A percentile compares a stretch with the other conserved stretches of the same genome.
Evolutionary conservation across 2,113 vertebrate species (phyloP).

Genomic region (Prunella himalayana): DNA sequence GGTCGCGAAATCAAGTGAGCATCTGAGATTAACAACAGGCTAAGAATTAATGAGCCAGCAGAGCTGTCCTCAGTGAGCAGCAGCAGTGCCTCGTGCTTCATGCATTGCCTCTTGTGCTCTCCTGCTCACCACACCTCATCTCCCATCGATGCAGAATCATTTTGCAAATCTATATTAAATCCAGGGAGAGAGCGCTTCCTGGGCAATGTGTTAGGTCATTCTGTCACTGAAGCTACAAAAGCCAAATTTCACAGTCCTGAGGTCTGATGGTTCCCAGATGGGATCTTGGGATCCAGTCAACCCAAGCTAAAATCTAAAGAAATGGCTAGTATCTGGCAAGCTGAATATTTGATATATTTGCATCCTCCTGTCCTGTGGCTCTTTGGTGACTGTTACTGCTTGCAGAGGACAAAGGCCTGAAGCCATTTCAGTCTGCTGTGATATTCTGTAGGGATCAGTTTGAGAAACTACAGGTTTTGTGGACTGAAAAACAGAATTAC

Average conservation of each 20-base stretch:
- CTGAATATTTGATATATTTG: neutral
- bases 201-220: neutral
- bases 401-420: neutral
- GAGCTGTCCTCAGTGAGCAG: neutral
- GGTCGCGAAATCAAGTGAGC: neutral
- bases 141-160: neutral
- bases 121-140: neutral
- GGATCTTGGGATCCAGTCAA: neutral
- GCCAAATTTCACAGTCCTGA: neutral
- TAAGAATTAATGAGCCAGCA: conserved; percentile 13
- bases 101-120: neutral
- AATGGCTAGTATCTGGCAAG: neutral
- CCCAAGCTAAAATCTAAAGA: neutral
- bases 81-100: fast-evolving
- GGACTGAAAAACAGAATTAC: neutral
- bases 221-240: neutral
- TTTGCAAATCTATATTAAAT: neutral
- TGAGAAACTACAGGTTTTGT: neutral
- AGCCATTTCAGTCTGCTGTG: neutral
- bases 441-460: neutral
- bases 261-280: neutral
- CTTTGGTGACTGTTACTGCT: neutral
- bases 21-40: neutral
- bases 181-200: neutral
- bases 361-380: neutral